Base-by-base conservation (phyloP, 2,888 invertebrate genomes). In the Hybos culiciformis region DNA sequence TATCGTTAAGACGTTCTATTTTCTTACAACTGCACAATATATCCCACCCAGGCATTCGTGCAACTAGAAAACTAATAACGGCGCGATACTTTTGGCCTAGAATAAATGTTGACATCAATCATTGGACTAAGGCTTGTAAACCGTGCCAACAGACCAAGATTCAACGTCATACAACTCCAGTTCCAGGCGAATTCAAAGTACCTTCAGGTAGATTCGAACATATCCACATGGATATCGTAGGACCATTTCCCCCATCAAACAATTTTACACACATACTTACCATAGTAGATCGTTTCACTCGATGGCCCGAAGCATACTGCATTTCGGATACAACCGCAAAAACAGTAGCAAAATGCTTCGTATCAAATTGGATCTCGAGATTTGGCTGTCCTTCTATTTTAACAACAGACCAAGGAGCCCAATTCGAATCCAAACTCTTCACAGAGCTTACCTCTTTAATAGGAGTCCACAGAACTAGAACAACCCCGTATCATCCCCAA, bases 401-500 rank as follows among this genome's bases (percentile, higher is more conserved):
- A 19, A 37, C 42, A 31, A 38, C 38, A 4, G 38, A 43, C 32
- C 37, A 42, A 37, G 38, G 33, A 9, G n/a, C 43, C 9, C 43
- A 43, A 32, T 43, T 43, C 18, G 33, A 43, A 24, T 21, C 37
- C 1, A 42, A 37, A 38, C 18, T 43, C 15, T 38, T 38, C 37
- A 19, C 26, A 9, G 38, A 38, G 21, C 17, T 42, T 5, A 37
- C 37, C 4, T 41, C 12, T 11, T n/a, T 41, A 1, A 9, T 42
- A 15, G 43, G 46, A 14, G 14, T 38, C 8, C 41, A 43, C 9
- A 12, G 39, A 18, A 46, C 34, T 9, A 29, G 40, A 17, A 42
- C 34, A n/a, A 34, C 43, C 1, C 37, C 43, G 5, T 41, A 46
- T 21, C 43, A 43, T 12, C 43, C 41, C 3, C 43, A 46, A 31